phyloP scores from a whole-genome alignment of 2,797 vertebrate genomes.

The Limnodromus scolopaceus region DNA sequence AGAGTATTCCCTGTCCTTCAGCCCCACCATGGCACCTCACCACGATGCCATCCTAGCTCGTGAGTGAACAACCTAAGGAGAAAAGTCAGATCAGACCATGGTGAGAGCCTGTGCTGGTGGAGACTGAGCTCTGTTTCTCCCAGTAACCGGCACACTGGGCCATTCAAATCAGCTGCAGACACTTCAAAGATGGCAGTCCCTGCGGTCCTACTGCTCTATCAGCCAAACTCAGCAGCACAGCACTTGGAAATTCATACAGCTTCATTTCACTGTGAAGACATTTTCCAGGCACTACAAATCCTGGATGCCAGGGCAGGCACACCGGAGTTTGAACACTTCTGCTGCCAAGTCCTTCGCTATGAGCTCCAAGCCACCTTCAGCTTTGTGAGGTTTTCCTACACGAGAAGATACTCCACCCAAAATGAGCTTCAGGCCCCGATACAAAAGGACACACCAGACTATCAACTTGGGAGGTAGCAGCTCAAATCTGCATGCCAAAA shows the following conservation, averaged over 20 bases:
- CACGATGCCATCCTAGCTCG: background rate
- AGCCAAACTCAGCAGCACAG: background rate
- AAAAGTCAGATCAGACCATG: background rate
- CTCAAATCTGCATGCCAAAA: background rate
- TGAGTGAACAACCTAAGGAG: background rate
- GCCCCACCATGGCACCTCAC: accelerated
- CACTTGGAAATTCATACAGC: background rate
- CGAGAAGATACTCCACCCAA: background rate
- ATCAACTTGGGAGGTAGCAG: background rate
- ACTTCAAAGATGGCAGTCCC: background rate
- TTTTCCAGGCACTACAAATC: background rate
- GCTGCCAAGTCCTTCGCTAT: background rate
- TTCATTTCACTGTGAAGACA: background rate
- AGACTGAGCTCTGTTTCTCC: background rate
- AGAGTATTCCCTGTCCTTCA: background rate
- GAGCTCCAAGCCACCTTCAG: background rate
- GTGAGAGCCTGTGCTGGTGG: background rate
- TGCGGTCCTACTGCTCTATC: background rate
- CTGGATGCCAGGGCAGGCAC: background rate
- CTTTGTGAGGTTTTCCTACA: background rate
- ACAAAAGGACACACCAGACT: background rate
- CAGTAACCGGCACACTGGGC: background rate
- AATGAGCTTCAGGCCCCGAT: background rate
- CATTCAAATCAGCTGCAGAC: background rate
- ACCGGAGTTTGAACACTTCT: background rate